phyloP scores from a whole-genome alignment of 1,140 invertebrate genomes.

The Trachymyrmex septentrionalis region DNA sequence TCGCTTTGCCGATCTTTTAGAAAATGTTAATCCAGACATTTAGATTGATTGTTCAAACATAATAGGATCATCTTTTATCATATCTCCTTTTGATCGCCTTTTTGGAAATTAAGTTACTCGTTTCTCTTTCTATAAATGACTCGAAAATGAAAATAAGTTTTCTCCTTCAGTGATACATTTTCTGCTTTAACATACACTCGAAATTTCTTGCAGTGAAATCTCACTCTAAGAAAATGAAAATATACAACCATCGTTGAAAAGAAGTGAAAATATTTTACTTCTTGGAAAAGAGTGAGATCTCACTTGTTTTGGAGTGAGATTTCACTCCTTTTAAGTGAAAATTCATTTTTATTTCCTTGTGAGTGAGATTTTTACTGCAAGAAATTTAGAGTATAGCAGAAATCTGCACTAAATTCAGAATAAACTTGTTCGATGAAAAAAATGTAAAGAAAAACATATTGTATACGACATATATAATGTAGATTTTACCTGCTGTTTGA shows the following conservation, averaged over 20 bases:
- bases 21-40: not conserved
- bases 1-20: not conserved
- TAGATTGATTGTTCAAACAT: not conserved
- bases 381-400: too few species aligned
- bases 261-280: too few species aligned
- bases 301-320: too few species aligned
- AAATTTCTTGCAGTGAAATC: too few species aligned
- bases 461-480: not conserved
- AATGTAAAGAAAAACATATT: not conserved
- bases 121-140: not conserved
- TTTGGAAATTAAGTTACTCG: not conserved
- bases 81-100: not conserved
- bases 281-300: too few species aligned
- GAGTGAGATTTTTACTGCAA: too few species aligned
- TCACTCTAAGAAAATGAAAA: too few species aligned
- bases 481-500: conserved; percentile 13
- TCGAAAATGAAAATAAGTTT: not conserved
- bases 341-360: too few species aligned
- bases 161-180: not conserved
- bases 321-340: too few species aligned
- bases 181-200: too few species aligned
- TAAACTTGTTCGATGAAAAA: not conserved
- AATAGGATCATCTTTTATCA: not conserved
- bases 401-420: not conserved
- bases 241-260: too few species aligned